phyloP scores from a whole-genome alignment of 2,888 invertebrate species.

The Drosophila limbata region DNA sequence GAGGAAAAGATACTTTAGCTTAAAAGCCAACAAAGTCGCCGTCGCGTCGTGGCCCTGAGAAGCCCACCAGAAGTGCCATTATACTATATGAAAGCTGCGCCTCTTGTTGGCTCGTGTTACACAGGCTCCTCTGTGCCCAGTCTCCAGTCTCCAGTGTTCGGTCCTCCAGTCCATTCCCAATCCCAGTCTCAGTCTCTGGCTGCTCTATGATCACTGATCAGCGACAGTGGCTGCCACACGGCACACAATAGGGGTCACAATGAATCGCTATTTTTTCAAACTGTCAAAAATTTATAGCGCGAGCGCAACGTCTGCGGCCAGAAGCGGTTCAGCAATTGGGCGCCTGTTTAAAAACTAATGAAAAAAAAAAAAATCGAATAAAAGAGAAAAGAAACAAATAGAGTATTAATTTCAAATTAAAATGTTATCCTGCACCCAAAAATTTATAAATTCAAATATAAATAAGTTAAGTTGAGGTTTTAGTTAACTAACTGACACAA shows the following conservation, averaged over 20 bases:
- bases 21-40: slow-evolving; percentile 53
- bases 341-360: not conserved
- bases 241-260: slow-evolving; percentile 84
- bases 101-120: slow-evolving; percentile 80
- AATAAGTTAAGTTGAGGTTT: not conserved
- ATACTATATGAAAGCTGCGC: slow-evolving; percentile 32
- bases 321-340: slow-evolving; percentile 49
- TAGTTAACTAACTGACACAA: not conserved
- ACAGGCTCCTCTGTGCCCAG: slow-evolving; percentile 28
- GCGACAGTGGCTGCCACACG: slow-evolving; percentile 61
- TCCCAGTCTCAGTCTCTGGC: slow-evolving; percentile 12
- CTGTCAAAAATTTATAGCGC: slow-evolving; percentile 83
- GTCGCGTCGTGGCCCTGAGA: slow-evolving; percentile 22
- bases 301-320: slow-evolving; percentile 43
- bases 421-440: not conserved
- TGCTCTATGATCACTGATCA: slow-evolving; percentile 74
- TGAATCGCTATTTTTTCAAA: slow-evolving; percentile 83
- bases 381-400: not conserved
- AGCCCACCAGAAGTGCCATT: slow-evolving; percentile 67
- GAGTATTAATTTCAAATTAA: not conserved
- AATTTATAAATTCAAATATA: not conserved
- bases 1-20: slow-evolving; percentile 15
- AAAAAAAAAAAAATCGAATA: not conserved
- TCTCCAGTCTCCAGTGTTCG: not conserved
- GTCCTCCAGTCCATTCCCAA: slow-evolving; percentile 1